Evolutionary conservation across 1,140 invertebrate species (phyloP), one percentile per base, ranked within the genome.

Genomic region (Cydia splendana): DNA sequence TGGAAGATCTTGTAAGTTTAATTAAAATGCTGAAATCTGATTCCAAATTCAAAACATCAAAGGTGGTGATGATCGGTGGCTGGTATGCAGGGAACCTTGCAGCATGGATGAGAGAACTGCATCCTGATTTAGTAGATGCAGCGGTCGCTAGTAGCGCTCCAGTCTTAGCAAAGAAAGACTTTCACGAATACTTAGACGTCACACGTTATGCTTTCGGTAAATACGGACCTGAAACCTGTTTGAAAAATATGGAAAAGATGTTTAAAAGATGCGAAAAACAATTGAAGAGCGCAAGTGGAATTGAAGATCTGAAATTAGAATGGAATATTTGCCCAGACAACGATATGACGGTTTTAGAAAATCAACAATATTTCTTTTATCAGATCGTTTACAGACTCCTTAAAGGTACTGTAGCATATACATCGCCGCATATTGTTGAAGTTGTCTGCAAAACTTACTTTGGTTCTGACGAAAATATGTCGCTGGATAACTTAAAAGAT

Each of bases 141-240:
- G 95, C 96, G n/a, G 94, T 97, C 71, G 95, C 96, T 0, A 96
- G 96, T 24, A 97, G 96, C 89, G 97, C 95, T 34, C 97, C 97
- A 5, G 93, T 98, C 28, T 82, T 94, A 57, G 95, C 96, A 1
- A 94, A 95, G 84, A 88, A 94, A 15, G 94, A 97, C 88, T 97
- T 96, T 85, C 87, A 84, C 74, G 91, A 91, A 80, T 93, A 91
- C 74, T 53, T 93, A 28, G 91, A 91, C 84, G 85, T 82, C 57
- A 90, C 92, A 2, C 82, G 75, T 74, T 83, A 88, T 18, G 85
- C 88, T 77, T 92, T 87, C 53, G 86, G 88, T 80, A 69, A 85
- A 74, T 85, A 90, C 24, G 90, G 91, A 1, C 79, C 84, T 65
- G 6, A 71, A 12, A 82, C 75, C 15, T 92, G 90, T 76, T 78